These are phyloP conservation scores for Atherinosoma microstoma DNA, from an alignment of 2,797 vertebrate species.

Conservation along the genomic window DNA sequence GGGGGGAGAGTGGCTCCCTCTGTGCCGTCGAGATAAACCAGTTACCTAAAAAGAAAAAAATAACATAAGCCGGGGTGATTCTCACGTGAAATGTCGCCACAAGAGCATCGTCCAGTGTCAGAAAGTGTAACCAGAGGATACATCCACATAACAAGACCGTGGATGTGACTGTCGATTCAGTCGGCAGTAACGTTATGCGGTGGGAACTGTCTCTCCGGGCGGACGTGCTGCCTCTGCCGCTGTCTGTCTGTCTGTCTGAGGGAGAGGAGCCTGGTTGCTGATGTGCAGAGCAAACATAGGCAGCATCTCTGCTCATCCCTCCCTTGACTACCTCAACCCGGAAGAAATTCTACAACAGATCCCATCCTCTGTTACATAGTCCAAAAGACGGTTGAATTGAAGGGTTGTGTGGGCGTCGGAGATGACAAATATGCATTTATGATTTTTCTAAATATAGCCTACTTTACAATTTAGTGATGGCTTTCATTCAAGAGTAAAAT, in stretches of 20 bases:
- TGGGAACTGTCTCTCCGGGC: slow-evolving; percentile 42
- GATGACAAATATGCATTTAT: neutral
- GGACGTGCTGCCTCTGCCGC: slow-evolving; percentile 66
- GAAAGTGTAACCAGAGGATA: slow-evolving; percentile 14
- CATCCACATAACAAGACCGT: slow-evolving; percentile 47
- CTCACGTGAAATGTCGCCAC: neutral
- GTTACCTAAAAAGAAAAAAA: slow-evolving; percentile 29
- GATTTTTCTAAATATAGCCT: neutral
- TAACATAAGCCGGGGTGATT: slow-evolving; percentile 11
- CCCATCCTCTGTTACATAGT: slow-evolving; percentile 12
- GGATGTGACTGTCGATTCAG: neutral
- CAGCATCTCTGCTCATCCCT: slow-evolving; percentile 75
- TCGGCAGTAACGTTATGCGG: slow-evolving; percentile 45
- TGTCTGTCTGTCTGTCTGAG: slow-evolving; percentile 33
- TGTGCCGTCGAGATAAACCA: slow-evolving; percentile 60
- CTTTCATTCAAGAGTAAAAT: neutral
- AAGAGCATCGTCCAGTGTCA: slow-evolving; percentile 26
- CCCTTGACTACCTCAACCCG: slow-evolving; percentile 72
- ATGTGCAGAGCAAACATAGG: slow-evolving; percentile 59
- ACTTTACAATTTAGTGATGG: neutral
- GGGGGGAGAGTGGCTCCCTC: slow-evolving; percentile 53
- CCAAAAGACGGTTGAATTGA: neutral
- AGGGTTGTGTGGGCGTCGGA: neutral
- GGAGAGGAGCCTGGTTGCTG: slow-evolving; percentile 54
- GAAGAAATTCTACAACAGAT: slow-evolving; percentile 65